Conservation (phyloP, 2,113 vertebrate species). For the Pelecanus crispus region DNA sequence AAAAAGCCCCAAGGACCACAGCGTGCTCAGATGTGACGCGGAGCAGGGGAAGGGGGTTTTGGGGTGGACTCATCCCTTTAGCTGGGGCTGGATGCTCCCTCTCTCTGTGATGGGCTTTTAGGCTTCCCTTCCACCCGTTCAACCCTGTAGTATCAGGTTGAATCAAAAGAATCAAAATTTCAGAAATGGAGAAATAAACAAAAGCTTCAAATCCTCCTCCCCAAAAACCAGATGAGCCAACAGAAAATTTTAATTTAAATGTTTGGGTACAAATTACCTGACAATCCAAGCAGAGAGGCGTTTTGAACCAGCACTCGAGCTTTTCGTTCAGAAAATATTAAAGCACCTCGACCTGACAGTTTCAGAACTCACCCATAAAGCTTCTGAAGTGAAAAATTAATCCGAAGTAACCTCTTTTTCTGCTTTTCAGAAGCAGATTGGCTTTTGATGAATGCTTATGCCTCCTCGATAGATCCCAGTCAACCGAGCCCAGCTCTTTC, state of each 20-base stretch:
- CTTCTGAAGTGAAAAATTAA: slow-evolving; percentile 45
- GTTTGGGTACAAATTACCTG: slow-evolving; percentile 24
- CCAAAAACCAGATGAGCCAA: background rate
- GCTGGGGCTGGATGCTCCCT: background rate
- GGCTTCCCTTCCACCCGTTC: background rate
- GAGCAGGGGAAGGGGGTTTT: background rate
- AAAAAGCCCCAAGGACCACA: background rate
- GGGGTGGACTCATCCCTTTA: background rate
- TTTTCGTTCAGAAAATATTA: background rate
- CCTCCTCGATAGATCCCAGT: background rate
- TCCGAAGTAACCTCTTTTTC: slow-evolving; percentile 4
- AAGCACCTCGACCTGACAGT: background rate
- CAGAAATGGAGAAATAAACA: background rate
- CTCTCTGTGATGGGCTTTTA: background rate
- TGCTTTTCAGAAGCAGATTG: slow-evolving; percentile 11
- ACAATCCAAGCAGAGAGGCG: background rate
- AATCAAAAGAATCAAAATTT: background rate
- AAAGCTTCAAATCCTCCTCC: background rate
- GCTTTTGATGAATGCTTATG: slow-evolving; percentile 10
- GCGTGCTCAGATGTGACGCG: background rate
- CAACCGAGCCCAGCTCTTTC: background rate
- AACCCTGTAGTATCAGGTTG: background rate
- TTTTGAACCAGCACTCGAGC: background rate
- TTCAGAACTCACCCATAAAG: background rate
- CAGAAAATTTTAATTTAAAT: background rate